These are phyloP conservation scores for Pyrocoelia pectoralis DNA, from an alignment of 2,888 invertebrate genomes.

Conservation along the genomic window DNA sequence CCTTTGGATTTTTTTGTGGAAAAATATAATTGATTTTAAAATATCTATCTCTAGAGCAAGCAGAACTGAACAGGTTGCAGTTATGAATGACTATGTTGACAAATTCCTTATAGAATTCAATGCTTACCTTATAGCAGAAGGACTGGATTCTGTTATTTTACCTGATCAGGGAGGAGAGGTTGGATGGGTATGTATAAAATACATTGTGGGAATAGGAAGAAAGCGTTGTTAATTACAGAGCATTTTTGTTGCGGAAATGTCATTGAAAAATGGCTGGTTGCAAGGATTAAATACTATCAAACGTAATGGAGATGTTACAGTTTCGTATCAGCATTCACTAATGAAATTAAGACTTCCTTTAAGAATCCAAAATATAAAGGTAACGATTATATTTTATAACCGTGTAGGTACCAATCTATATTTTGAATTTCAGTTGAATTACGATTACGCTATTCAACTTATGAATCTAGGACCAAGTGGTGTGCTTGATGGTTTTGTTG, in stretches of 20 bases:
- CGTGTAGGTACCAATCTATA: too few species aligned
- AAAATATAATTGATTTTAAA: too few species aligned
- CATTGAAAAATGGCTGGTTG: not conserved
- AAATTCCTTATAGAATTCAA: not conserved
- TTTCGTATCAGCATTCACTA: not conserved
- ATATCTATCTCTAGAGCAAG: not conserved
- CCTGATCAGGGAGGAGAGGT: not conserved
- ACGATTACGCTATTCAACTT: conserved; percentile 5
- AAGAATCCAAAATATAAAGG: not conserved
- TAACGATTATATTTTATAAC: not conserved
- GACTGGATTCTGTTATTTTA: not conserved
- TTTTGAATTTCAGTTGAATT: conserved; percentile 1
- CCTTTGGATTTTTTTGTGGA: too few species aligned
- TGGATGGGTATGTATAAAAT: not conserved
- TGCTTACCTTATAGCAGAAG: not conserved
- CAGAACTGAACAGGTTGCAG: not conserved
- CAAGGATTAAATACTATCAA: not conserved
- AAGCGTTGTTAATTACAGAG: not conserved
- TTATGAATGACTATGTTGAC: not conserved
- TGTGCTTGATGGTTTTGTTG: not conserved
- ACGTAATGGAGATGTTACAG: not conserved
- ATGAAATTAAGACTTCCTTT: not conserved
- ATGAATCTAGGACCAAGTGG: not conserved
- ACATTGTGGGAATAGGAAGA: not conserved
- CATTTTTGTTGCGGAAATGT: not conserved